Percentiles rank a stretch among this genome's conserved stretches.
These are phyloP conservation scores for Lymantria dispar DNA, from an alignment of 2,888 invertebrate species.

Conservation along the genomic window DNA sequence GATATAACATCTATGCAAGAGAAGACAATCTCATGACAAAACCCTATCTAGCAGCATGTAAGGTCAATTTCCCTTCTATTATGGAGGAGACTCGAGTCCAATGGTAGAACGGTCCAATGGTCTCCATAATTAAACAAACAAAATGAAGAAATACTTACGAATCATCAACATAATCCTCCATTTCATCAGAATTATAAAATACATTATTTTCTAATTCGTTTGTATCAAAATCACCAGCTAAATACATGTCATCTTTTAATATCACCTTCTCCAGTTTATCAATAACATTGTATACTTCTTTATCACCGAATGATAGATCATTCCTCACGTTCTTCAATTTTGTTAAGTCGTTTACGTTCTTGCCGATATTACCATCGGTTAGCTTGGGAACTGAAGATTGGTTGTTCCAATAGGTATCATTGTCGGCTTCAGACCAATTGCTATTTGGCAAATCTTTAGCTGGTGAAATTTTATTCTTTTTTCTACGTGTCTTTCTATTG, in stretches of 20 bases:
- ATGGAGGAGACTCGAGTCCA: no score
- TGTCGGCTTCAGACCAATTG: constrained; percentile 9
- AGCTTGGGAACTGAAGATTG: constrained; percentile 38
- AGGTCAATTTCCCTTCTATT: no score
- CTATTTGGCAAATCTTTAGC: constrained; percentile 42
- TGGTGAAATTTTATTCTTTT: constrained; percentile 64
- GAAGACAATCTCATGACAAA: no score
- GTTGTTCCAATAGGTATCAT: constrained; percentile 40
- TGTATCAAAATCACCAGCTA: constrained; percentile 59
- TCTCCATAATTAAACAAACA: no score
- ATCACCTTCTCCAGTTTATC: constrained; percentile 67
- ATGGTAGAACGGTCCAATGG: no score
- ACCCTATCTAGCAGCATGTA: no score
- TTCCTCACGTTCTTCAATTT: constrained; percentile 11
- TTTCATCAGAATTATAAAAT: constrained; percentile 62
- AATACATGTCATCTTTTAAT: constrained; percentile 64
- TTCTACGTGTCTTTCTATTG: constrained; percentile 58
- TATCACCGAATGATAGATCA: constrained; percentile 29
- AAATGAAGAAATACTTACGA: constrained; percentile 49
- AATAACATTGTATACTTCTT: constrained; percentile 59
- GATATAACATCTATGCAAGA: no score
- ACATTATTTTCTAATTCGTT: constrained; percentile 62
- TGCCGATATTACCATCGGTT: constrained; percentile 54
- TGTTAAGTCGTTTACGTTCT: constrained; percentile 64
- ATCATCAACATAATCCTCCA: constrained; percentile 60